These are phyloP conservation scores for Sarotherodon lohbergeri DNA, from an alignment of 2,113 vertebrate genomes.

Conservation along the genomic window DNA sequence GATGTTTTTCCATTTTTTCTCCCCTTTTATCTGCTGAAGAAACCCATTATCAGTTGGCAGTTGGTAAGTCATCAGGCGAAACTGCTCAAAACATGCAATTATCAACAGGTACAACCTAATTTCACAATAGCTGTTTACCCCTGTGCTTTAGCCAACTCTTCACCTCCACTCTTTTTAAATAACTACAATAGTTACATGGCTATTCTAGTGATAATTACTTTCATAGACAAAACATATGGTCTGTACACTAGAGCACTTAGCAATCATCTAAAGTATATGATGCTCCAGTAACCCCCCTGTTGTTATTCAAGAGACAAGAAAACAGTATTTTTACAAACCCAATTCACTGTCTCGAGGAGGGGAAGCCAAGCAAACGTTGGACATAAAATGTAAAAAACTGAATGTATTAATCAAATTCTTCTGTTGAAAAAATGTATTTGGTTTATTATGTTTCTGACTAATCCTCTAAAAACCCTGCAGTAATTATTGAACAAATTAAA, in stretches of 20 bases:
- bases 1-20: background rate
- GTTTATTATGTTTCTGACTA: background rate
- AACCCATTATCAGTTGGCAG: background rate
- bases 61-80: background rate
- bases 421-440: background rate
- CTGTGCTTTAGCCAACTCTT: background rate
- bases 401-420: background rate
- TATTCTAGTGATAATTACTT: background rate
- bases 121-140: background rate
- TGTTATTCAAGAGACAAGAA: background rate
- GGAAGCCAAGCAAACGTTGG: background rate
- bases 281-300: background rate
- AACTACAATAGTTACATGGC: background rate
- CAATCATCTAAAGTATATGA: background rate
- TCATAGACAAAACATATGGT: background rate
- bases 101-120: background rate
- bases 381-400: background rate
- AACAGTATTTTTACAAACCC: background rate
- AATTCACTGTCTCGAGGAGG: background rate
- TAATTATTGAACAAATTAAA: background rate
- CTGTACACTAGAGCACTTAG: background rate
- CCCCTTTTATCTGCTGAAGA: background rate
- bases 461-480: background rate
- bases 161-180: background rate
- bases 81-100: background rate